These are phyloP conservation scores for Todus mexicanus DNA, from an alignment of 2,797 vertebrate genomes.

Conservation along the genomic window DNA sequence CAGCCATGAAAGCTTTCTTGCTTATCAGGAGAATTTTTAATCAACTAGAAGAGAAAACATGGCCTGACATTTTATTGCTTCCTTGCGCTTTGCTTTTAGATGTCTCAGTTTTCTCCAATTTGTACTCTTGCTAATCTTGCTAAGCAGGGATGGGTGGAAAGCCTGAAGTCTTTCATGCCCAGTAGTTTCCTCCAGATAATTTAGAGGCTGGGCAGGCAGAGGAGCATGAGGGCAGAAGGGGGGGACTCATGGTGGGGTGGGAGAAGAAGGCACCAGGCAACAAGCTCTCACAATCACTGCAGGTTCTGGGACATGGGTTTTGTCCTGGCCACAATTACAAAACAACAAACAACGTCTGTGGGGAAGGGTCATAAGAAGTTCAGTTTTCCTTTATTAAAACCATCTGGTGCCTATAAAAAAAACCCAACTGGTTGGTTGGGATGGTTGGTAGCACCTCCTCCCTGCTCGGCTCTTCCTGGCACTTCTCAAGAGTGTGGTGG, in stretches of 20 bases:
- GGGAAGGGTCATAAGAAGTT: slow-evolving; percentile 66
- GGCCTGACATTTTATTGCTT: slow-evolving; percentile 42
- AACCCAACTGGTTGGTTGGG: slow-evolving; percentile 18
- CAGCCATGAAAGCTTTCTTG: slow-evolving; percentile 74
- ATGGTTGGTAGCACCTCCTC: slow-evolving; percentile 48
- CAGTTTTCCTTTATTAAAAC: slow-evolving; percentile 66
- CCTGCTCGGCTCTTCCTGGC: not conserved
- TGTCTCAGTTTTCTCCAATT: not conserved
- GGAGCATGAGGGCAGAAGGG: accelerated
- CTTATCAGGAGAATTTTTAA: slow-evolving; percentile 82
- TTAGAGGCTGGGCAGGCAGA: not conserved
- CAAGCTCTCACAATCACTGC: not conserved
- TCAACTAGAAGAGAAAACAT: not conserved
- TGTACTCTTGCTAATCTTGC: not conserved
- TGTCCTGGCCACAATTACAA: slow-evolving; percentile 55
- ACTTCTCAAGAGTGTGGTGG: not conserved
- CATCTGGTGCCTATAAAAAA: slow-evolving; percentile 63
- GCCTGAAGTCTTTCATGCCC: slow-evolving; percentile 9
- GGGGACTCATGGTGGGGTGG: not conserved
- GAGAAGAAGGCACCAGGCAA: slow-evolving; percentile 14
- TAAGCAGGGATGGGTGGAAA: not conserved
- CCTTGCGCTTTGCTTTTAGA: not conserved
- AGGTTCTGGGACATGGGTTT: slow-evolving; percentile 49
- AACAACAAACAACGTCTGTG: slow-evolving; percentile 67
- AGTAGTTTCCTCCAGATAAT: not conserved